A percentile compares a stretch with the other conserved stretches of the same genome.
Conservation (phyloP, 2,888 invertebrate species). For the Leptinotarsa peninsularis region DNA sequence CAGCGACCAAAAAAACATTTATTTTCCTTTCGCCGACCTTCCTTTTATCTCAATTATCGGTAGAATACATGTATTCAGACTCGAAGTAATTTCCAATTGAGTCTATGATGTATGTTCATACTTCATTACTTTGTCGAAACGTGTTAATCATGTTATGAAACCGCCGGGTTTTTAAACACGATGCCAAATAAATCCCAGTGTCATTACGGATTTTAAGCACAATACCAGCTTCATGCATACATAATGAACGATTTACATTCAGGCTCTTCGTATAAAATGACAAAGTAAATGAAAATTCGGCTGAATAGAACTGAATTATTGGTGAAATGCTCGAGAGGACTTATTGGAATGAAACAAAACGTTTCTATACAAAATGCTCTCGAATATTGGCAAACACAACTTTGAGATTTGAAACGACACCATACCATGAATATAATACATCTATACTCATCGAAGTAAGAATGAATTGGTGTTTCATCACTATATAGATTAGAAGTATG, state of each 20-base stretch:
- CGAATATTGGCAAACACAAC: no score
- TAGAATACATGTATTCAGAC: no score
- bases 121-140: not conserved
- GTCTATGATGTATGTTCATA: not conserved
- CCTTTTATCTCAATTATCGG: no score
- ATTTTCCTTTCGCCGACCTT: no score
- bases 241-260: slow-evolving; percentile 9
- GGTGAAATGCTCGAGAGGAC: not conserved
- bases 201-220: slow-evolving; percentile 15
- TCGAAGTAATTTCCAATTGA: no score
- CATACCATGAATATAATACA: no score
- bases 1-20: no score
- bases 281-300: not conserved
- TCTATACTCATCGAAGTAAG: no score
- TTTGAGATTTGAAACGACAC: no score
- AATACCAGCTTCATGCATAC: slow-evolving; percentile 11
- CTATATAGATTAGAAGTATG: no score
- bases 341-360: not conserved
- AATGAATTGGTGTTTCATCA: no score
- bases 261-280: not conserved
- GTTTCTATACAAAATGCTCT: no score
- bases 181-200: slow-evolving; percentile 12
- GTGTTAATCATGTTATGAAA: slow-evolving; percentile 15
- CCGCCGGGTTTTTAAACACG: slow-evolving; percentile 10
- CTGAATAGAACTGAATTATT: not conserved